These are phyloP conservation scores for Liodrosophila aerea DNA, from an alignment of 2,888 invertebrate genomes.

Conservation along the genomic window DNA sequence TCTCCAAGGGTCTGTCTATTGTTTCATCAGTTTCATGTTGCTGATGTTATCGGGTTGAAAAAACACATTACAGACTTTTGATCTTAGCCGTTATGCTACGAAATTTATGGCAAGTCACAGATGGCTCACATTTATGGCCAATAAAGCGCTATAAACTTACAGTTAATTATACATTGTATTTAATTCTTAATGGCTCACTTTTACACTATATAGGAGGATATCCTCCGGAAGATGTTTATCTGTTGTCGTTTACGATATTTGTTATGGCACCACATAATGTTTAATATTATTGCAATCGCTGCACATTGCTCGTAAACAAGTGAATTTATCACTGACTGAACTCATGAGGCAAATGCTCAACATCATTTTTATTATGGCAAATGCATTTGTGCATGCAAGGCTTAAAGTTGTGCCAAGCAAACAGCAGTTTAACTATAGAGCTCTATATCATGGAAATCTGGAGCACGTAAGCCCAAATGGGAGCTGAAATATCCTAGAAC, in stretches of 20 bases:
- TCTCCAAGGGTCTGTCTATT: conserved; percentile 39
- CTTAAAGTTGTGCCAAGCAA: conserved; percentile 16
- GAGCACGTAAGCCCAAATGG: conserved; percentile 46
- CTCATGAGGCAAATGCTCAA: conserved; percentile 32
- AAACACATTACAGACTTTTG: conserved; percentile 57
- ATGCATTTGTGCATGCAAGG: conserved; percentile 50
- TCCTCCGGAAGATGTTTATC: too few relatives aligned
- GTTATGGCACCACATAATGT: too few relatives aligned
- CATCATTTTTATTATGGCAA: conserved; percentile 43
- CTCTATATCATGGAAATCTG: conserved; percentile 32
- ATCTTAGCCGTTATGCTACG: conserved; percentile 43
- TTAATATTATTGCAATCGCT: conserved; percentile 11
- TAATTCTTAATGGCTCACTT: too few relatives aligned
- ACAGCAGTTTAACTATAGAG: neutral
- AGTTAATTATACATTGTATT: conserved; percentile 4
- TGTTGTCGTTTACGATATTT: too few relatives aligned
- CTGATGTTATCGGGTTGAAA: conserved; percentile 46
- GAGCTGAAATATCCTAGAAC: conserved; percentile 26
- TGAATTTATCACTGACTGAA: conserved; percentile 17
- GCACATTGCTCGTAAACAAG: conserved; percentile 11
- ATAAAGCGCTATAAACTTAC: conserved; percentile 25
- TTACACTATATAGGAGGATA: too few relatives aligned
- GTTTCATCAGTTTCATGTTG: conserved; percentile 45
- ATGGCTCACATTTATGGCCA: neutral
- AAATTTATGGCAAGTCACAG: conserved; percentile 17